Conservation (phyloP, 2,113 vertebrate species). For the Dasyprocta punctata region DNA sequence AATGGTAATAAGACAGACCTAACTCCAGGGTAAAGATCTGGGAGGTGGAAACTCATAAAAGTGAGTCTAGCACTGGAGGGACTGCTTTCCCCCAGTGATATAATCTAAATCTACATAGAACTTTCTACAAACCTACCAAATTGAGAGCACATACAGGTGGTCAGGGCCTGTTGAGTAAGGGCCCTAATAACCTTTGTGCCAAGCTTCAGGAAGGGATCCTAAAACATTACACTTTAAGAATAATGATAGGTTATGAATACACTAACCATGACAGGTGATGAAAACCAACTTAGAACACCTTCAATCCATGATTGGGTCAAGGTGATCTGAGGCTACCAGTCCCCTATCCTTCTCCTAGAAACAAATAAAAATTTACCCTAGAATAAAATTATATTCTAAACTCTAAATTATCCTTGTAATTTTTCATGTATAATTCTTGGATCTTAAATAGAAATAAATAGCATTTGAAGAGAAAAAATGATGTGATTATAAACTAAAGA, state of each 20-base stretch:
- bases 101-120: background rate
- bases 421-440: background rate
- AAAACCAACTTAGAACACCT: background rate
- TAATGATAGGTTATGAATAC: background rate
- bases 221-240: background rate
- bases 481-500: background rate
- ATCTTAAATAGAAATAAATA: background rate
- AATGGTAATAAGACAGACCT: background rate
- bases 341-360: background rate
- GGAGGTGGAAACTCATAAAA: background rate
- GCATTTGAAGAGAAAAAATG: background rate
- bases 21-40: background rate
- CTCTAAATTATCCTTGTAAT: conserved; percentile 6
- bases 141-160: background rate
- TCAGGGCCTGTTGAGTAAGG: background rate
- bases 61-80: background rate
- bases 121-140: background rate
- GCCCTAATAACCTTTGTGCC: background rate
- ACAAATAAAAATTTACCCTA: conserved; percentile 2
- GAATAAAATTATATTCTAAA: background rate
- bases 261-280: background rate
- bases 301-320: background rate
- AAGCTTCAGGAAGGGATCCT: background rate
- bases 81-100: background rate
- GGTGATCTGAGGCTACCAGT: background rate